Percentiles rank a stretch among this genome's conserved stretches.
These are phyloP conservation scores for Theodoxus fluviatilis DNA, from an alignment of 2,888 invertebrate genomes.

Conservation along the genomic window DNA sequence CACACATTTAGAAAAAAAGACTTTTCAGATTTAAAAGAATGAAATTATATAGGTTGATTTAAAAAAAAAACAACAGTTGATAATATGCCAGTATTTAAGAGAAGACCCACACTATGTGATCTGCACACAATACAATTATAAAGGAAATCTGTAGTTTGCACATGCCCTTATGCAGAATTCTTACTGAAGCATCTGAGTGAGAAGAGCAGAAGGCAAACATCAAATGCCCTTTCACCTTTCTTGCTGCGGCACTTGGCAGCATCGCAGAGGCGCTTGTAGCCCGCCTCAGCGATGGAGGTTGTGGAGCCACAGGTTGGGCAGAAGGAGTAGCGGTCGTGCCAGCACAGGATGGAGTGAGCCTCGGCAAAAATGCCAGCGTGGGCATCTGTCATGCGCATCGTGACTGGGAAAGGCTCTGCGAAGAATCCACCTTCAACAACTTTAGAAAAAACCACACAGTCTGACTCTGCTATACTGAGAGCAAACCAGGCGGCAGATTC, in stretches of 20 bases:
- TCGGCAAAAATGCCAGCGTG: constrained; percentile 63
- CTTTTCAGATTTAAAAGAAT: no score
- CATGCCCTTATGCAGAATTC: no score
- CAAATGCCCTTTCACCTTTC: constrained; percentile 45
- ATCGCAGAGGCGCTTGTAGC: constrained; percentile 59
- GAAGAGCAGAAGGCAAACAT: no score
- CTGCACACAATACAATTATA: no score
- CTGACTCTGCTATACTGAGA: constrained; percentile 43
- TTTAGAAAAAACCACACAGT: constrained; percentile 35
- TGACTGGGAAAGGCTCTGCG: constrained; percentile 42
- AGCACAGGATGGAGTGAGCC: constrained; percentile 63
- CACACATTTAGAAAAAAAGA: no score
- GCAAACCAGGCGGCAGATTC: constrained; percentile 57
- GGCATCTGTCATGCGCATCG: constrained; percentile 48
- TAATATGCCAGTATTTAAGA: no score
- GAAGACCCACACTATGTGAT: no score
- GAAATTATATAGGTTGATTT: no score
- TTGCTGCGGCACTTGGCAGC: constrained; percentile 54
- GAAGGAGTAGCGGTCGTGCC: constrained; percentile 64
- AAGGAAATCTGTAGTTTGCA: no score
- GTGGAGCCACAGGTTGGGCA: constrained; percentile 66
- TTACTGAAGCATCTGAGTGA: no score
- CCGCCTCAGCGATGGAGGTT: constrained; percentile 56
- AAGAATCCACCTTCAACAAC: constrained; percentile 36
- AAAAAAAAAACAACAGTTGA: no score